Evolutionary conservation across 2,797 vertebrate genomes (phyloP).

Genomic region (Picus viridis): DNA sequence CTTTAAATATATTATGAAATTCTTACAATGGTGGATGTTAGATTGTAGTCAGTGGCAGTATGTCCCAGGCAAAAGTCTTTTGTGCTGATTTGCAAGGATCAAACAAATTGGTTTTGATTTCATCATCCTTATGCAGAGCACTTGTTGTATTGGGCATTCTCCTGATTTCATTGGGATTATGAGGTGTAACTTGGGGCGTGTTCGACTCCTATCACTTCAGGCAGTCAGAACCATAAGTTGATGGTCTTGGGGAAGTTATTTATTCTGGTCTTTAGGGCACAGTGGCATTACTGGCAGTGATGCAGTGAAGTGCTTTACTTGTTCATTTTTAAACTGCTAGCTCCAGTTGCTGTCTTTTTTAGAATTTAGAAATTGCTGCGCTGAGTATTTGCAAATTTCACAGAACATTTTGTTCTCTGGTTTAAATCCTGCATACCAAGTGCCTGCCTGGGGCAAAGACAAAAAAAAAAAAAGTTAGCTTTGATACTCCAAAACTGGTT

Average conservation of each 20-base stretch:
- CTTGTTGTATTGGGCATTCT: neutral
- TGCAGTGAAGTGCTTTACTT: neutral
- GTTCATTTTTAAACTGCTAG: neutral
- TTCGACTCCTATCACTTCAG: neutral
- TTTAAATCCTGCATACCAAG: slow-evolving; percentile 41
- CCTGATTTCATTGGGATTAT: neutral
- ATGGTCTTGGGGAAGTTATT: neutral
- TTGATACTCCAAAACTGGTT: slow-evolving; percentile 44
- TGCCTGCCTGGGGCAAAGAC: slow-evolving; percentile 35
- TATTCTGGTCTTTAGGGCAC: neutral
- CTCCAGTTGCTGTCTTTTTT: neutral
- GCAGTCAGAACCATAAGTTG: neutral
- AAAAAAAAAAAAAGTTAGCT: slow-evolving; percentile 6
- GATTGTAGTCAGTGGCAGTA: neutral
- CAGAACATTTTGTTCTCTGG: slow-evolving; percentile 54
- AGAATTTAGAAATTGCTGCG: slow-evolving; percentile 11
- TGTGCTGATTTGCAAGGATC: neutral
- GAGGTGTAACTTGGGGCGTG: neutral
- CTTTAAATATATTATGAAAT: neutral
- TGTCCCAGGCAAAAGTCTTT: neutral
- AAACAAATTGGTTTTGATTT: neutral
- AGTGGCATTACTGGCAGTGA: neutral
- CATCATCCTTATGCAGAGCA: neutral
- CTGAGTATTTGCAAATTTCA: slow-evolving; percentile 26
- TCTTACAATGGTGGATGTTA: neutral